phyloP scores from a whole-genome alignment of 2,888 invertebrate genomes.

The Trichogramma dendrolimi region DNA sequence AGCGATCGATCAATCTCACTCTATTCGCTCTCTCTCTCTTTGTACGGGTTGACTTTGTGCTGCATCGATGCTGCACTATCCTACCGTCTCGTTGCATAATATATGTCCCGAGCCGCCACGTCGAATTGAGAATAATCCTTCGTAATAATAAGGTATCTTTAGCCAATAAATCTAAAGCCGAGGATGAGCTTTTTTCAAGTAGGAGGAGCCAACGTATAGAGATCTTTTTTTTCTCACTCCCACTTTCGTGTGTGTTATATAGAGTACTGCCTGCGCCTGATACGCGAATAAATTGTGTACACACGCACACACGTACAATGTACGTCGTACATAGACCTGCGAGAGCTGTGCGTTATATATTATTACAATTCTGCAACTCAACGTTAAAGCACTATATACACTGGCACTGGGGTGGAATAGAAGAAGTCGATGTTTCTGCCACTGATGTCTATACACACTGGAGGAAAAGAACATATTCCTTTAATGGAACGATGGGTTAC shows the following conservation, averaged over 20 bases:
- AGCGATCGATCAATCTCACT: constrained; percentile 23
- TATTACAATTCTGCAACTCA: too few species aligned
- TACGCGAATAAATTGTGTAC: too few species aligned
- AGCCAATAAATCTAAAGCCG: constrained; percentile 27
- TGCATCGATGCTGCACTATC: too few species aligned
- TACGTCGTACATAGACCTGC: too few species aligned
- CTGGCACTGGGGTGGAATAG: too few species aligned
- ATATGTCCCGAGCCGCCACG: constrained; percentile 1
- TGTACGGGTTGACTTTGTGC: not conserved
- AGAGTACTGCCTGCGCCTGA: too few species aligned
- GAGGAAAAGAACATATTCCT: constrained; percentile 3
- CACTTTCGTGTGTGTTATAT: not conserved
- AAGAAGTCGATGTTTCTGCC: too few species aligned
- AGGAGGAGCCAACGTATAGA: constrained; percentile 13
- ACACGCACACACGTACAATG: too few species aligned
- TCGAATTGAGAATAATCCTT: constrained; percentile 30
- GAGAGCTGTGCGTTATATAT: too few species aligned
- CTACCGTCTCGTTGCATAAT: too few species aligned
- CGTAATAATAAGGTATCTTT: constrained; percentile 26
- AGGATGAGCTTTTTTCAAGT: not conserved
- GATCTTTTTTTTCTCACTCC: constrained; percentile 2
- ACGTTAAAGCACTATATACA: too few species aligned
- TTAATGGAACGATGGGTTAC: constrained; percentile 36
- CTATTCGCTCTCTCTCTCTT: not conserved
- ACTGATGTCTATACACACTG: too few species aligned